Evolutionary conservation across 2,888 invertebrate genomes (phyloP), one percentile per base, ranked within the genome.

Genomic region (Heliconius ethilla): DNA sequence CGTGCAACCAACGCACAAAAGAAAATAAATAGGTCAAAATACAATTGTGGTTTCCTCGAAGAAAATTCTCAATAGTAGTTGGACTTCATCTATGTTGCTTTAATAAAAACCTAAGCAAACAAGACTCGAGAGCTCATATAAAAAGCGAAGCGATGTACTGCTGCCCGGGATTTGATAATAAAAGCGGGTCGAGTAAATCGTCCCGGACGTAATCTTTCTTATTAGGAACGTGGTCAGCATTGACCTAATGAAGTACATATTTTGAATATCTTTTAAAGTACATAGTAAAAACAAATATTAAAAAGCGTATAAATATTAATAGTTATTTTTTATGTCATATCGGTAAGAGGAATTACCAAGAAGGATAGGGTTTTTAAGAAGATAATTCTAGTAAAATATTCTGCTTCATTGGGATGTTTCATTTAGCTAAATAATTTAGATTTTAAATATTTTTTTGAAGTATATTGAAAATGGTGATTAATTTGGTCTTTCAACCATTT

Each of bases 71-170:
- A n/a, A 72, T 25, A 72, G 72, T 72, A 33, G 59, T 37, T 72
- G n/a, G 55, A 72, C 15, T 13, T 59, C 29, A 33, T 55, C 55
- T 40, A 25, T 69, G 69, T 45, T 72, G 29, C 70, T 73, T 74
- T 63, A 62, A 74, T 74, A 63, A 63, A 63, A 74, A 74, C 25
- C 74, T 74, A 45, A 74, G 63, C 62, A 74, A 74, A 27, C 25
- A 33, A 72, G 51, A 59, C 29, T n/a, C 27, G 29, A 63, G 74
- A 40, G 63, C 40, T 63, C 3, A 63, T 63, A 45, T 74, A 74
- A 45, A 59, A 63, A 45, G 63, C 45, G 37, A 65, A 74, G 27
- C 22, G 45, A 40, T 45, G 27, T 65, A 74, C 40, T 62, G 62
- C 6, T 62, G 74, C 37, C 63, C 63, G 45, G 74, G 63, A 62